Evolutionary conservation across 2,113 vertebrate genomes (phyloP), one percentile per base, ranked within the genome.

Genomic region (Larimichthys crocea): DNA sequence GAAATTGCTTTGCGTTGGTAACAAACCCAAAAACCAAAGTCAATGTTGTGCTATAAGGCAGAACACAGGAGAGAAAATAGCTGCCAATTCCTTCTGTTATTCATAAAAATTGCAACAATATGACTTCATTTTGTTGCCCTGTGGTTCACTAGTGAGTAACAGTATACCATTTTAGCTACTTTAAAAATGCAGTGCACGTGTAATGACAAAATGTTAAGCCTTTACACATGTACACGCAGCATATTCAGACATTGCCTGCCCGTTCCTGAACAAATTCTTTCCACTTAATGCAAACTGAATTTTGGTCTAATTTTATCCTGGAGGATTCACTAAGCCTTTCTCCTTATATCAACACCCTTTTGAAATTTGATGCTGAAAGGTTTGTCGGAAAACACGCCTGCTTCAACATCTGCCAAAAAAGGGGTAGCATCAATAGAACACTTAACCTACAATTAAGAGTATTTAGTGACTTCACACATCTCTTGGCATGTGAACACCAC

Each of bases 401-500:
- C 55, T 59, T 86, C 64, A 88, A 87, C 81, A 62, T 86, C 79
- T 89, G 84, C 76, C 75, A 80, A 69, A 89, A 73, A 80, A 46
- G 11, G 22, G 55, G 73, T 15, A 83, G 83, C 83, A 82, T 50
- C 31, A 81, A 80, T 48, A 62, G 31, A 72, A 82, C 40, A 77
- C 80, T 85, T 81, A 91, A 80, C 83, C 88, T 73, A 74, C 78
- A 90, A 89, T 93, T 90, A 91, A 78, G 76, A 84, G 49, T 79
- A 81, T 83, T 91, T 87, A 84, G 84, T 71, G 81, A 92, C 74
- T 87, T 88, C 61, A 79, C 75, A 87, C 76, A 55, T 61, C 63
- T 82, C 69, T 69, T 65, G 78, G 80, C 77, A 84, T 79, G 88
- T 83, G 57, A 82, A 83, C 72, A 73, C 70, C 44, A 12, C 57